Conservation (phyloP, 2,888 invertebrate genomes). For the Parapristionchus giblindavisi region DNA sequence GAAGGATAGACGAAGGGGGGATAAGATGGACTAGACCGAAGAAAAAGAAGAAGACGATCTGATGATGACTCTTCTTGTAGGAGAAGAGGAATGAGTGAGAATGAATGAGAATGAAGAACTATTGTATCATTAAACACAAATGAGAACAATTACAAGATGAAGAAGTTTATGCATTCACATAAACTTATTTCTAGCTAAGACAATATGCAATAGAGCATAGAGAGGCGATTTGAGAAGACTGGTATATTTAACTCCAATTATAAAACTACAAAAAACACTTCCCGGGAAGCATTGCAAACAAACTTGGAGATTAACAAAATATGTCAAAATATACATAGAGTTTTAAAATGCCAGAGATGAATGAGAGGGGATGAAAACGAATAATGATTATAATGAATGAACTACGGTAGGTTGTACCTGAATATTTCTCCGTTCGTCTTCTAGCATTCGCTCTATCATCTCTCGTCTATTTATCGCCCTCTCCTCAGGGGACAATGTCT, state of each 20-base stretch:
- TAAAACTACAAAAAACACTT: no score
- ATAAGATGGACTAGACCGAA: not conserved
- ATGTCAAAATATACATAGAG: no score
- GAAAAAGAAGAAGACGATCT: conserved; percentile 9
- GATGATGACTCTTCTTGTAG: conserved; percentile 14
- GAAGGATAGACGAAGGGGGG: not conserved
- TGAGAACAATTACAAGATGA: not conserved
- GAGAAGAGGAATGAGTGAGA: conserved; percentile 15
- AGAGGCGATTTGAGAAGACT: no score
- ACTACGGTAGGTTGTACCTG: conserved; percentile 49
- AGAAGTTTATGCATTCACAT: no score
- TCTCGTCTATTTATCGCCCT: conserved; percentile 81
- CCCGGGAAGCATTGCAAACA: no score
- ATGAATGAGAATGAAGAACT: conserved; percentile 1
- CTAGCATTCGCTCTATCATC: conserved; percentile 86
- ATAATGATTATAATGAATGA: not conserved
- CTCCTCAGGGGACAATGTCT: conserved; percentile 76
- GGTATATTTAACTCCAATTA: no score
- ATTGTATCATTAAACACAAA: not conserved
- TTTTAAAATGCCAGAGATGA: conserved; percentile 2
- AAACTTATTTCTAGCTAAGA: no score
- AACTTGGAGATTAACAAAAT: no score
- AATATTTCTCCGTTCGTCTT: conserved; percentile 60
- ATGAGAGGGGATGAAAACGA: not conserved
- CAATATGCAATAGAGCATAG: no score